Base-by-base conservation (phyloP, 2,888 invertebrate species). In the Diadegma fenestrale region DNA sequence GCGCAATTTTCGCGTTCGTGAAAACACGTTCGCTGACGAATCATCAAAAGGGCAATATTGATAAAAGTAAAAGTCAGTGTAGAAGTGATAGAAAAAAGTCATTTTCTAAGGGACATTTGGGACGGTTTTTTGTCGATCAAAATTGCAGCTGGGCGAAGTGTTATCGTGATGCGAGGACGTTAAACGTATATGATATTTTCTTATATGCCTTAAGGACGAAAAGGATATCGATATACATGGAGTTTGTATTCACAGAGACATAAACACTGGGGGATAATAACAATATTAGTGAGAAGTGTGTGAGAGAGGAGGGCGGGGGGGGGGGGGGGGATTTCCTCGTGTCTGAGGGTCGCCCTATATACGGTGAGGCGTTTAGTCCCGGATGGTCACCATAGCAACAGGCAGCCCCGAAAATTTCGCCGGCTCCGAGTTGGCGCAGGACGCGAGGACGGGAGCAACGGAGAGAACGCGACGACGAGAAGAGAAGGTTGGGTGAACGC, bases 321-420 rank as follows among this genome's bases (percentile, higher is more conserved):
- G n/a, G n/a, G n/a, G n/a, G n/a, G n/a, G 89, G 86, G 89, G 86
- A 86, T 88, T 87, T 89, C 87, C 88, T 88, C 73, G 87, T 76
- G 85, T 72, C 63, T 75, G 84, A 81, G 86, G 86, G 87, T 81
- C 84, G 86, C 80, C 87, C 89, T 77, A 89, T 86, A 90, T 90
- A 80, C 75, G 89, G 90, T 88, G 85, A 87, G 82, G 89, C 91
- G 91, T 93, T 93, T 92, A 91, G 92, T 91, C 92, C 93, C 92
- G 93, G 93, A 89, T 90, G 91, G 93, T 93, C 91, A 91, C 89
- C 93, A 93, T 93, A 93, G 93, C 92, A 93, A 93, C 93, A 91
- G 91, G 92, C 92, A 92, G 75, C 90, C 89, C 92, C 92, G 93
- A 91, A 93, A 93, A 93, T 91, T 91, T 90, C 87, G 85, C 81